Percentiles rank a stretch among this genome's conserved stretches.
Conservation (phyloP, 2,113 vertebrate species). For the Psittacula cyanocephala region DNA sequence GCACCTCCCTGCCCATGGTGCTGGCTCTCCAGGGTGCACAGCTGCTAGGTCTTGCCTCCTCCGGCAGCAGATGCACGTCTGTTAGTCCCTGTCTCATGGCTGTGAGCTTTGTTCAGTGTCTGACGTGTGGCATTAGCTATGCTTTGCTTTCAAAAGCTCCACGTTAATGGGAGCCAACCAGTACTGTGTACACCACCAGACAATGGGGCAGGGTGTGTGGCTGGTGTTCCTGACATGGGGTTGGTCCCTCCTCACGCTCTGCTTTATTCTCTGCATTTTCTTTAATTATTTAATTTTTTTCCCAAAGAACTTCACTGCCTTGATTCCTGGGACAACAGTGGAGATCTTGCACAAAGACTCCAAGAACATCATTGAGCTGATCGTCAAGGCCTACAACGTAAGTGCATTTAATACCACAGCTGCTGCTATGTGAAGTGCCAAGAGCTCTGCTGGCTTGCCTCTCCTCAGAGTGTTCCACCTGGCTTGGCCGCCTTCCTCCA, state of each 20-base stretch:
- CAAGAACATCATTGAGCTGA: conserved; percentile 95
- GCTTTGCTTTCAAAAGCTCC: not conserved
- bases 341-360: conserved; percentile 96
- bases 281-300: not conserved
- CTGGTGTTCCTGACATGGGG: fast-evolving
- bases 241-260: not conserved
- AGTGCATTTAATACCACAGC: conserved; percentile 60
- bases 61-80: not conserved
- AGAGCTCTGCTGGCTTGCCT: not conserved
- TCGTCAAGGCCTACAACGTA: conserved; percentile 92
- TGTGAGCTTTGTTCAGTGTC: not conserved
- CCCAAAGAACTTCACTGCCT: conserved; percentile 88
- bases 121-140: not conserved
- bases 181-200: fast-evolving
- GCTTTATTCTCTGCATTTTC: not conserved
- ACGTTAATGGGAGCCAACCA: fast-evolving
- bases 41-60: not conserved
- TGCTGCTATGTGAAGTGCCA: not conserved
- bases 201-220: not conserved
- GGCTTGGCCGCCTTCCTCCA: fast-evolving
- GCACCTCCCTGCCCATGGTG: not conserved
- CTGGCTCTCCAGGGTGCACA: not conserved
- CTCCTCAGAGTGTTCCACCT: not conserved
- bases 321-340: conserved; percentile 95
- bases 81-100: not conserved